Evolutionary conservation across 2,797 vertebrate genomes (phyloP).

Genomic region (Sebastes vulpes): DNA sequence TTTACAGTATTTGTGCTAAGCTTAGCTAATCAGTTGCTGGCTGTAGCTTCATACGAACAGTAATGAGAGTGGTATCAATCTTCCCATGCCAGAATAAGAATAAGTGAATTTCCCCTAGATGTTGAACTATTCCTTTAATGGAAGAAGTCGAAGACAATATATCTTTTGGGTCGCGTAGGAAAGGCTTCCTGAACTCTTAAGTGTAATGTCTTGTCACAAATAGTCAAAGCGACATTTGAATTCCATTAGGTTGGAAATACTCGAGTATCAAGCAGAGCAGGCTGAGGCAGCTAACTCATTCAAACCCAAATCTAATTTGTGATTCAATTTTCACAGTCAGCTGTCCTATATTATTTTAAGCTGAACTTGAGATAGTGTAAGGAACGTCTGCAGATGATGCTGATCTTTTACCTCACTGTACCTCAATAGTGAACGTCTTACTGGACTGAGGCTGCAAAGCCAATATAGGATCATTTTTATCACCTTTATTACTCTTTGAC

Average conservation of each 20-base stretch:
- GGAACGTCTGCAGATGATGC: slow-evolving; percentile 44
- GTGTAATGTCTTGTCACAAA: neutral
- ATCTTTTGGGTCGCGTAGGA: neutral
- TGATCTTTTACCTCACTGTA: slow-evolving; percentile 30
- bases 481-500: neutral
- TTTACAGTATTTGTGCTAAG: neutral
- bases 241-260: slow-evolving; percentile 9
- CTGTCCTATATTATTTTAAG: slow-evolving; percentile 54
- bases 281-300: slow-evolving; percentile 13
- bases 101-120: neutral
- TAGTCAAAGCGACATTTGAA: slow-evolving; percentile 22
- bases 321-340: slow-evolving; percentile 37
- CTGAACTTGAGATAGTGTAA: slow-evolving; percentile 43
- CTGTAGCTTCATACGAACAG: neutral
- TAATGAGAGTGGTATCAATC: neutral
- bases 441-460: slow-evolving; percentile 12
- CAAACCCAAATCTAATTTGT: slow-evolving; percentile 51
- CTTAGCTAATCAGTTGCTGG: neutral
- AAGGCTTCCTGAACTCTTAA: neutral
- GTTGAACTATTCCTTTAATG: neutral
- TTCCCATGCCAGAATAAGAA: neutral
- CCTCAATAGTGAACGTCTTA: slow-evolving; percentile 13
- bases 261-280: neutral
- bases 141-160: neutral
- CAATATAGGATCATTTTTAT: neutral